Evolutionary conservation across 2,797 vertebrate genomes (phyloP), one percentile per base, ranked within the genome.

Genomic region (Crenichthys baileyi): DNA sequence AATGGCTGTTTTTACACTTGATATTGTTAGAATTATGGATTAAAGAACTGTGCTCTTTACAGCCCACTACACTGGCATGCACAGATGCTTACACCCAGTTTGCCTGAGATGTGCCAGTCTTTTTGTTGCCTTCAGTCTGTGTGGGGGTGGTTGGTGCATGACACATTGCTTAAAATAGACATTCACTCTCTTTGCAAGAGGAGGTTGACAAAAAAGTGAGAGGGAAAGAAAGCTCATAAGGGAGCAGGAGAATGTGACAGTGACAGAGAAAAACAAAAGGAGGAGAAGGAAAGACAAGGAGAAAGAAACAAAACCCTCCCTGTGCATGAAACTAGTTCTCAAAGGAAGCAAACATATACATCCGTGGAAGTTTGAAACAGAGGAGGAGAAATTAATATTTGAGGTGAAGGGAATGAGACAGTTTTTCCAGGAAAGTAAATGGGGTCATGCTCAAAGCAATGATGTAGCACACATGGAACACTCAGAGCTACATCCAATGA

Each of bases 131-230:
- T 81, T 85, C 80, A 87, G 80, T 87, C 86, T 89, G 87, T 87
- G 87, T 83, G 91, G 91, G 89, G 94, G 94, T 85, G 94, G 92
- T 78, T 94, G 92, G 90, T 91, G 93, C 92, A 91, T 93, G 91
- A 92, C 89, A 90, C 89, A 83, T 88, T 56, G 89, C 95, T 93
- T 94, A 94, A 96, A 95, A 96, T 95, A 96, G 94, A 95, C 90
- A 88, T 94, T 94, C 78, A 81, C 89, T 93, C 85, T 88, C 87
- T 90, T 89, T 92, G 78, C 87, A 93, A 92, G 92, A 91, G 83
- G 83, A 90, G 89, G 84, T 90, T 94, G 93, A 95, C 90, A 94
- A 94, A 92, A 86, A 87, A 93, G 85, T 80, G 87, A 91, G 87
- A 89, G 78, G 81, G 88, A 87, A 91, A 83, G 87, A 89, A 91